Percentiles rank a stretch among this genome's conserved stretches.
Evolutionary conservation across 2,888 invertebrate species (phyloP).

Genomic region (Drosophila mulleri): DNA sequence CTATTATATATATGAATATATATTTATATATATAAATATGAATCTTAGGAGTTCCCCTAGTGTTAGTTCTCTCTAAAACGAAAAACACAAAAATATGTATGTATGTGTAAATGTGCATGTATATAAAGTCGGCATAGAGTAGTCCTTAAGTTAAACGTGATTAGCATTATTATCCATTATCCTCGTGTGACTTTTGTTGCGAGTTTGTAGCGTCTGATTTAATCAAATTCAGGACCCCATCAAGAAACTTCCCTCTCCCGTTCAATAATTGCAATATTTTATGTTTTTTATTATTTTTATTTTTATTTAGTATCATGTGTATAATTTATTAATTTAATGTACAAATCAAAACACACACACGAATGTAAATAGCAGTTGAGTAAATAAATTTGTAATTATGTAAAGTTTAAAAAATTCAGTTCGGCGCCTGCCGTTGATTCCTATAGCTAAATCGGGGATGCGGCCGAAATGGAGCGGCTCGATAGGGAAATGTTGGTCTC

Average conservation of each 20-base stretch:
- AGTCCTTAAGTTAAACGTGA: conserved; percentile 60
- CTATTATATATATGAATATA: conserved; percentile 48
- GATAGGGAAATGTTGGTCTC: conserved; percentile 14
- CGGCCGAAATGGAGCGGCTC: conserved; percentile 18
- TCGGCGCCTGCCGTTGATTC: conserved; percentile 34
- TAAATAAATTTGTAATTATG: conserved; percentile 78
- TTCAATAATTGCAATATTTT: conserved; percentile 56
- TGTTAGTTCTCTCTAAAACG: conserved; percentile 44
- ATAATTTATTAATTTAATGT: conserved; percentile 69
- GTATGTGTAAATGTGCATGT: conserved; percentile 67
- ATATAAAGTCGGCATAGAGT: conserved; percentile 70
- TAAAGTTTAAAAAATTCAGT: conserved; percentile 43
- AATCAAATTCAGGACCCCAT: conserved; percentile 59
- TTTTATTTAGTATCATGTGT: conserved; percentile 42
- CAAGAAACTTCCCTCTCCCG: conserved; percentile 3
- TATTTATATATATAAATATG: conserved; percentile 48
- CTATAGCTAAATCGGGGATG: conserved; percentile 46
- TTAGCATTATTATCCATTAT: conserved; percentile 47
- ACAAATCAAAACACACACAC: conserved; percentile 63
- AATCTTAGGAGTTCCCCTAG: conserved; percentile 59
- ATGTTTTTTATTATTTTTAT: conserved; percentile 35
- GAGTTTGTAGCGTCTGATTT: conserved; percentile 53
- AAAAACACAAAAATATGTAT: conserved; percentile 38
- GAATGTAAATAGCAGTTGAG: conserved; percentile 74
- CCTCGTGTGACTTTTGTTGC: conserved; percentile 54